Evolutionary conservation across 2,888 invertebrate species (phyloP).

Genomic region (Drepana falcataria): DNA sequence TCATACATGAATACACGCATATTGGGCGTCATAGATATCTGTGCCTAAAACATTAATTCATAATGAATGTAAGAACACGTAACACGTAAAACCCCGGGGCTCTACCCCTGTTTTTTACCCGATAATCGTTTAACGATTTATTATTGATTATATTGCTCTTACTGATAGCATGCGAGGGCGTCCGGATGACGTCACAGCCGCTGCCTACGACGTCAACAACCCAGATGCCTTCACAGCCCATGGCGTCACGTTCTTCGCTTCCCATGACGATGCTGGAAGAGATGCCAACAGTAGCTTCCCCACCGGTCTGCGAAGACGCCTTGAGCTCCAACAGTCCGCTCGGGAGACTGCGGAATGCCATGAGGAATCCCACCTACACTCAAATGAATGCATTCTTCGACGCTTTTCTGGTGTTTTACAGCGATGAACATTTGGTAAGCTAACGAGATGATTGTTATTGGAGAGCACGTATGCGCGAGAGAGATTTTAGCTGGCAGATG

Average conservation of each 20-base stretch:
- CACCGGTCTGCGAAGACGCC: conserved; percentile 47
- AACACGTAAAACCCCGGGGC: too few relatives aligned
- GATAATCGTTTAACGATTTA: too few relatives aligned
- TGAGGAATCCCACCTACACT: conserved; percentile 60
- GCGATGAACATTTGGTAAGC: conserved; percentile 88
- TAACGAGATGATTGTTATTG: neutral
- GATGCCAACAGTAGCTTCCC: conserved; percentile 29
- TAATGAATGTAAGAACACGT: too few relatives aligned
- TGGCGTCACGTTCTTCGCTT: conserved; percentile 22
- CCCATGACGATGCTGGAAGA: conserved; percentile 40
- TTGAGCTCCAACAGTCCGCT: conserved; percentile 40
- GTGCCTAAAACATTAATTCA: too few relatives aligned
- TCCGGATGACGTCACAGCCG: conserved; percentile 26
- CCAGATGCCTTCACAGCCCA: conserved; percentile 21
- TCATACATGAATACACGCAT: too few relatives aligned
- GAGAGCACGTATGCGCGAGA: too few relatives aligned
- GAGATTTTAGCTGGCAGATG: too few relatives aligned
- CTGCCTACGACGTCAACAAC: conserved; percentile 25
- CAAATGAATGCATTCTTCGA: conserved; percentile 71
- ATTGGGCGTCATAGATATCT: too few relatives aligned
- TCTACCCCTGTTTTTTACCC: too few relatives aligned
- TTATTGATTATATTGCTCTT: neutral
- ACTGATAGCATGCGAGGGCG: conserved; percentile 43
- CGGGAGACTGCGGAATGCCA: conserved; percentile 68
- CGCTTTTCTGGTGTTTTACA: conserved; percentile 87